phyloP scores from a whole-genome alignment of 2,888 invertebrate species.

The Tiliacea citrago region DNA sequence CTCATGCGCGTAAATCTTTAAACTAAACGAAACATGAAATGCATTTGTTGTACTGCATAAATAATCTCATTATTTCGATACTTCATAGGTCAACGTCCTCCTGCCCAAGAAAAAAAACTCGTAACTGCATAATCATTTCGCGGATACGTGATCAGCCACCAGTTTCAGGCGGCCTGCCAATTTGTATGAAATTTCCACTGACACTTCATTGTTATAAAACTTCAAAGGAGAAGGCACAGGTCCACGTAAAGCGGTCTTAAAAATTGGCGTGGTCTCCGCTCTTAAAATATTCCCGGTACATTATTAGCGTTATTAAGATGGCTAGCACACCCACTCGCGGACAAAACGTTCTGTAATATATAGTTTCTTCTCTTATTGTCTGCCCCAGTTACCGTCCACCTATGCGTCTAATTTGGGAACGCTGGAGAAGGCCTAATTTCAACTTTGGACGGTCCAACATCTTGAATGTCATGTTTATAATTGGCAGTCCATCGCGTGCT shows the following conservation, averaged over 20 bases:
- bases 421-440: conserved; percentile 68
- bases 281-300: conserved; percentile 75
- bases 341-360: conserved; percentile 70
- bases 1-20: conserved; percentile 42
- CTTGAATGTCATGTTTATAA: conserved; percentile 71
- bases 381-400: conserved; percentile 70
- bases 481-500: conserved; percentile 64
- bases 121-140: conserved; percentile 65
- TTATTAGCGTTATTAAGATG: conserved; percentile 76
- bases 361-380: conserved; percentile 69
- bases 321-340: conserved; percentile 69
- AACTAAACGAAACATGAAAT: conserved; percentile 60
- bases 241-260: conserved; percentile 63
- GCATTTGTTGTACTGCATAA: conserved; percentile 70
- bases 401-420: conserved; percentile 71
- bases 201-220: conserved; percentile 48
- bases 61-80: conserved; percentile 66
- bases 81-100: conserved; percentile 72
- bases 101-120: conserved; percentile 54
- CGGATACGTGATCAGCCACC: conserved; percentile 61
- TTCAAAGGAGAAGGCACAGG: conserved; percentile 56
- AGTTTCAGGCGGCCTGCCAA: conserved; percentile 62
- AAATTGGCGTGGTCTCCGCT: conserved; percentile 73
- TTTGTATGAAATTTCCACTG: conserved; percentile 36
- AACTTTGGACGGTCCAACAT: conserved; percentile 65